Percentiles rank a stretch among this genome's conserved stretches.
These are phyloP conservation scores for Sebastes alutus DNA, from an alignment of 2,797 vertebrate species.

Conservation along the genomic window DNA sequence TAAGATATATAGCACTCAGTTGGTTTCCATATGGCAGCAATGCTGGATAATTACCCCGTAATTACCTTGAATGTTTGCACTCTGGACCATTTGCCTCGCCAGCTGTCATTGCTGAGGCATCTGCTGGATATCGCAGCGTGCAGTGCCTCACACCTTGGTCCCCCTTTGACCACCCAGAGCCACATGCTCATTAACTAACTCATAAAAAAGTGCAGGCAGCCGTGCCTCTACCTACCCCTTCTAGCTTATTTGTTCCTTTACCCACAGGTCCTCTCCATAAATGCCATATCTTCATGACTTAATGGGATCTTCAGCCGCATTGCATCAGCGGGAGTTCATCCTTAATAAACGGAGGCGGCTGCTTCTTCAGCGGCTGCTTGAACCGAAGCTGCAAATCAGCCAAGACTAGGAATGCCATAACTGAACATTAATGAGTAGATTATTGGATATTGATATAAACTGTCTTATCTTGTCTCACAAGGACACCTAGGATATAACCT, in stretches of 20 bases:
- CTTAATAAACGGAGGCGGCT: constrained; percentile 41
- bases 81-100: constrained; percentile 77
- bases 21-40: constrained; percentile 78
- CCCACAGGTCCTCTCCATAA: constrained; percentile 51
- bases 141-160: constrained; percentile 53
- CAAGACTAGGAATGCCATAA: constrained; percentile 1
- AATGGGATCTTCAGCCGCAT: constrained; percentile 46
- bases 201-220: constrained; percentile 43
- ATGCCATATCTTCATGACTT: constrained; percentile 57
- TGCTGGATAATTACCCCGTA: constrained; percentile 77
- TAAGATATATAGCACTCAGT: constrained; percentile 69
- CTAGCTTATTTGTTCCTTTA: constrained; percentile 37
- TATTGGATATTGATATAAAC: constrained; percentile 18
- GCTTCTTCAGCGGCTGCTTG: background rate
- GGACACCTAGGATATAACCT: background rate
- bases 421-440: constrained; percentile 36
- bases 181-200: constrained; percentile 62
- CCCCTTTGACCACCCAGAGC: constrained; percentile 55
- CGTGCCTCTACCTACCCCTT: background rate
- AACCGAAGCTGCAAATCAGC: constrained; percentile 36
- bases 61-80: constrained; percentile 81
- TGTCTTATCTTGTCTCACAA: background rate
- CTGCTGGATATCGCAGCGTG: constrained; percentile 38
- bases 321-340: constrained; percentile 28
- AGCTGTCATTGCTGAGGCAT: constrained; percentile 73